Percentiles rank a stretch among this genome's conserved stretches.
Conservation (phyloP, 2,797 vertebrate species). For the Tokudaia muenninki region DNA sequence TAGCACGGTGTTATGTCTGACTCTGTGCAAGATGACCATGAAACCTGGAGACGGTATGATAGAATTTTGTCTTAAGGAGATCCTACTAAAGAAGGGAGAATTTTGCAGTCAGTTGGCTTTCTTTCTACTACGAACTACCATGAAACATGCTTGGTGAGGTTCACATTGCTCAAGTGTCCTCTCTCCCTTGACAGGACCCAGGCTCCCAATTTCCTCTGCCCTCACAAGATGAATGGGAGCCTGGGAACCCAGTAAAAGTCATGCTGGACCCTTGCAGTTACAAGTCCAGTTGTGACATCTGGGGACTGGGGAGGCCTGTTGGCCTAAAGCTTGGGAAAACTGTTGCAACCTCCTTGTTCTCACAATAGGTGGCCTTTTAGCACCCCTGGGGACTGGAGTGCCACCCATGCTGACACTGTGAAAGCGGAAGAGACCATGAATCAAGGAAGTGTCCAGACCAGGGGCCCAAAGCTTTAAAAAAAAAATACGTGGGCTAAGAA, state of each 20-base stretch:
- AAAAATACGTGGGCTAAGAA: slow-evolving; percentile 32
- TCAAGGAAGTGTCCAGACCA: slow-evolving; percentile 20
- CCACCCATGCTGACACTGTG: slow-evolving; percentile 64
- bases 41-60: not conserved
- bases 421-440: slow-evolving; percentile 22
- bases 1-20: not conserved
- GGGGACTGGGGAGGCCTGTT: slow-evolving; percentile 60
- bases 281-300: slow-evolving; percentile 77
- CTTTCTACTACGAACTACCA: not conserved
- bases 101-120: not conserved
- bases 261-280: not conserved
- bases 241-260: slow-evolving; percentile 3
- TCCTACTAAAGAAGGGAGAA: not conserved
- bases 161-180: not conserved
- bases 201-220: not conserved
- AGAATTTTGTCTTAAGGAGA: not conserved
- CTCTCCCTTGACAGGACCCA: not conserved
- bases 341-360: slow-evolving; percentile 79
- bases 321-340: slow-evolving; percentile 80
- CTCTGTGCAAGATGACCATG: not conserved
- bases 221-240: slow-evolving; percentile 16
- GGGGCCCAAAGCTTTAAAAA: slow-evolving; percentile 25
- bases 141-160: not conserved
- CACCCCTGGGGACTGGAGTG: slow-evolving; percentile 57
- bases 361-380: slow-evolving; percentile 71